phyloP scores from a whole-genome alignment of 2,888 invertebrate genomes.

The Emesis castigata region DNA sequence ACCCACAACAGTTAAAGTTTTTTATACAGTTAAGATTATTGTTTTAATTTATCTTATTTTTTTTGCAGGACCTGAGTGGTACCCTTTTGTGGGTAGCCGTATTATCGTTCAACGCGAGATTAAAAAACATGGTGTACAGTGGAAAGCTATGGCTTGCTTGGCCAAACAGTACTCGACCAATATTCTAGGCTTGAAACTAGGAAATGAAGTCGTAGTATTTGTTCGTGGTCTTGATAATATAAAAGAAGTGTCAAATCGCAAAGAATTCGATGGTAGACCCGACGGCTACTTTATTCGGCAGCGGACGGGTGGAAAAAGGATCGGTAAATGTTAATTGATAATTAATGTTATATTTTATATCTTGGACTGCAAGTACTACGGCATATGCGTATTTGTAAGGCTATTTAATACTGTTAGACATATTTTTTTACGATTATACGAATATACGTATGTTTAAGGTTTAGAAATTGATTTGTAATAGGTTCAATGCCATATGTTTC shows the following conservation, averaged over 20 bases:
- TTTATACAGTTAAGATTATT: too few species aligned
- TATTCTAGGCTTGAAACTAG: conserved; percentile 91
- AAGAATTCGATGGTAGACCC: conserved; percentile 92
- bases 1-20: too few species aligned
- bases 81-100: neutral
- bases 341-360: too few species aligned
- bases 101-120: conserved; percentile 72
- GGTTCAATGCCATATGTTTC: too few species aligned
- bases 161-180: conserved; percentile 88
- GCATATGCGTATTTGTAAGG: too few species aligned
- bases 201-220: conserved; percentile 89
- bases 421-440: too few species aligned
- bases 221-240: conserved; percentile 90
- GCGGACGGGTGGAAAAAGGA: conserved; percentile 90
- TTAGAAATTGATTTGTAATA: too few species aligned
- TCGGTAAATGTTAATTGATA: conserved; percentile 86
- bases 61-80: neutral
- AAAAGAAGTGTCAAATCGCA: conserved; percentile 88
- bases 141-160: conserved; percentile 89
- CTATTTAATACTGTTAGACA: too few species aligned
- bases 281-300: conserved; percentile 92
- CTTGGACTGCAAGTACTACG: too few species aligned
- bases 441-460: too few species aligned
- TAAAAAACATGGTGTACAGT: conserved; percentile 80
- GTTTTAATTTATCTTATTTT: neutral